Evolutionary conservation across 2,888 invertebrate species (phyloP), one percentile per base, ranked within the genome.

Genomic region (Chorisops tibialis): DNA sequence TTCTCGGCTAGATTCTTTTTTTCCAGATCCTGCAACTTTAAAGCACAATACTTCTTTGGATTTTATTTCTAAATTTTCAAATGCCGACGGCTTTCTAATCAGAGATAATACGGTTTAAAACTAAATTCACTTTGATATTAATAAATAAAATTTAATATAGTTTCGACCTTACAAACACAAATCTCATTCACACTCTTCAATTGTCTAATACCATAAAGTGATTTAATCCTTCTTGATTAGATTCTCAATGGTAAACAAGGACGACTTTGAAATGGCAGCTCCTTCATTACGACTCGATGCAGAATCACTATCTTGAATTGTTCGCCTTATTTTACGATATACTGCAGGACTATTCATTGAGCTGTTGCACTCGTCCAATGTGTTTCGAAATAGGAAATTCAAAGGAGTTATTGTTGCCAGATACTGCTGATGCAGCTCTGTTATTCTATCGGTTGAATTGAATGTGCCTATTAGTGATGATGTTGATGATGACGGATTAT

Each of bases 351-450:
- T 38, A 37, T 58, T 45, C 43, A 24, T 14, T 14, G 16, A 41
- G 49, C 22, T n/a, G 35, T 50, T 61, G 60, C 59, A 61, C 30
- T 58, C 35, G 19, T 61, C 14, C 16, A 41, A 21, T 16, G 37
- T 41, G 21, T 59, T 41, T 35, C 58, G 62, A 56, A 77, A 77
- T 9, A 77, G 69, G 48, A 72, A 75, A 63, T 77, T 77, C 51
- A 77, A 75, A 11, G 77, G 77, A 38, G 75, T 71, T 19, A 77
- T 73, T 2, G 74, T 73, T 12, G 76, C 73, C 18, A 77, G 68
- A 67, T 77, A 77, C 67, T 77, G 77, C 3, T 76, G 72, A 66
- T 77, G 77, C 35, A 77, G 69, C 60, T 77, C 77, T 1, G 77
- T 77, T 22, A 77, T 76, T 56, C 72, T 74, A 69, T 77, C 77